Conservation (phyloP, 1,140 invertebrate genomes). For the Ylistrum balloti region DNA sequence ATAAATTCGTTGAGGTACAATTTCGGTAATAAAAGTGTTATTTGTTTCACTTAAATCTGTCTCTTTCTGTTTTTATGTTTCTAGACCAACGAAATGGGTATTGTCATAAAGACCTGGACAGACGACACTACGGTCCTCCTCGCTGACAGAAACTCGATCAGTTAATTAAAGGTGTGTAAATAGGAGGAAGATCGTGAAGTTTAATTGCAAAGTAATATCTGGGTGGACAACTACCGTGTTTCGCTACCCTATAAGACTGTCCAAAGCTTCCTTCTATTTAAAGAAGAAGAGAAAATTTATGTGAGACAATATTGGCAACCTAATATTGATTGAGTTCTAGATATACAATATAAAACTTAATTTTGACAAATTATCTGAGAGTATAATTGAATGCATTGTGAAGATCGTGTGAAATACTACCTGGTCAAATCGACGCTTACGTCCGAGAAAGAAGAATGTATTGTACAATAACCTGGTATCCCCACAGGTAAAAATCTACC, state of each 20-base stretch:
- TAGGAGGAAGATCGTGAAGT: neutral
- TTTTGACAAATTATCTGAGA: conserved; percentile 10
- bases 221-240: neutral
- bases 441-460: neutral
- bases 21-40: conserved; percentile 35
- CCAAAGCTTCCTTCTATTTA: conserved; percentile 30
- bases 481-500: neutral
- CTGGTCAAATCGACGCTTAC: neutral
- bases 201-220: conserved; percentile 36
- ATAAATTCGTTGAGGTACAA: conserved; percentile 39
- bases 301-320: neutral
- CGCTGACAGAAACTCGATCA: conserved; percentile 14
- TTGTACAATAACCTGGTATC: neutral
- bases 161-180: conserved; percentile 40
- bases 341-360: conserved; percentile 13
- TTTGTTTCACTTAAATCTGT: conserved; percentile 39
- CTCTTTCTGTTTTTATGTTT: conserved; percentile 23
- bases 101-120: neutral
- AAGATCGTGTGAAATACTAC: neutral
- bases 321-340: neutral
- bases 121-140: neutral
- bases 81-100: neutral
- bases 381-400: conserved; percentile 33
- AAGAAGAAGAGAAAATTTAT: neutral
- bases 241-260: neutral